Evolutionary conservation across 1,140 invertebrate genomes (phyloP), one percentile per base, ranked within the genome.

Genomic region (Adoxophyes honmai): DNA sequence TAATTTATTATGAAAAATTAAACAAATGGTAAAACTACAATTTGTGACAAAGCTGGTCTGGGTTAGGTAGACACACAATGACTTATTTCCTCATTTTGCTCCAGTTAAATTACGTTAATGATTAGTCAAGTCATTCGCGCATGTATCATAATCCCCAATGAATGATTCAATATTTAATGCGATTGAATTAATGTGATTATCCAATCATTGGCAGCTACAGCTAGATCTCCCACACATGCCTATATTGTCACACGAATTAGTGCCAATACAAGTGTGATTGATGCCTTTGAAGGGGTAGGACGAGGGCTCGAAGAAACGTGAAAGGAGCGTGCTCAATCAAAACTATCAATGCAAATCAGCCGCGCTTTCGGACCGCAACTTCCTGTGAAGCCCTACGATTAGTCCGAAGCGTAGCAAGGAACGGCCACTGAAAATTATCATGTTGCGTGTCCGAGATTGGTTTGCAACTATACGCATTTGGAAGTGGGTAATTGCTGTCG

Each of bases 241-340:
- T 58, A 80, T 83, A 83, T 82, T 82, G 86, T 86, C 77, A 68
- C 78, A 65, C 68, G 78, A 55, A 72, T 60, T 64, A 68, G 68
- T 88, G 85, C 85, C 82, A 86, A 85, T 73, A 70, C 59, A 59
- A 66, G 68, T 67, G 60, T 80, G 75, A 86, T 81, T 74, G 82
- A 80, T 75, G 68, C 68, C 55, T 53, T 63, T 48, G 18, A 48
- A 48, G 42, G 18, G 18, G 18, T 48, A 33, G 5, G 10, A 11
- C 16, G 42, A 52, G 64, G 64, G 68, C 63, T 73, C 59, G n/a
- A n/a, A n/a, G n/a, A n/a, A 68, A 63, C 60, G 62, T 42, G 51
- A 55, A 42, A 58, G 55, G 55, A 66, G 60, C 62, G 55, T 60
- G 52, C n/a, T 44, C 59, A 60, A 62, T 65, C 61, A 63, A 57